phyloP scores from a whole-genome alignment of 2,113 vertebrate genomes.

The Ptilorrhoa leucosticta region DNA sequence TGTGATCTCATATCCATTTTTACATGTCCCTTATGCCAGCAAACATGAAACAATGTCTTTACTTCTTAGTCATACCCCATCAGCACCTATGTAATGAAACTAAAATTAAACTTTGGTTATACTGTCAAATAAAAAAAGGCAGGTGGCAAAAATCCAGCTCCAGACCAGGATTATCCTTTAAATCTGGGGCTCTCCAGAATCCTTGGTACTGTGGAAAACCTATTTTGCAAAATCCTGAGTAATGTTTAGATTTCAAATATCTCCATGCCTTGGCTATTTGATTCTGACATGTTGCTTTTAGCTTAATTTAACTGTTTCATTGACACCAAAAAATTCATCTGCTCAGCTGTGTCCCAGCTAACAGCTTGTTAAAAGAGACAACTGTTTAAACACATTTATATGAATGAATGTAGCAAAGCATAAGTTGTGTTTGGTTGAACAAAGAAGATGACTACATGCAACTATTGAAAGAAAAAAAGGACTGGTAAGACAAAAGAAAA shows the following conservation, averaged over 20 bases:
- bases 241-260: neutral
- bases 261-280: neutral
- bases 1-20: neutral
- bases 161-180: neutral
- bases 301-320: neutral
- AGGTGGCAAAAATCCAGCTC: neutral
- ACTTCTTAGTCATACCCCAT: neutral
- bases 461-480: neutral
- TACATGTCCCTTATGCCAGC: neutral
- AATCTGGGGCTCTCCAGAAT: neutral
- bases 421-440: neutral
- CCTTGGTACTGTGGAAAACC: neutral
- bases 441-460: fast-evolving
- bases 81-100: neutral
- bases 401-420: neutral
- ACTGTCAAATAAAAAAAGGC: neutral
- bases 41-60: neutral
- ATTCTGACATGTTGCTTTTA: neutral
- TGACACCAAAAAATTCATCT: neutral
- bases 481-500: neutral
- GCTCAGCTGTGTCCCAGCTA: neutral
- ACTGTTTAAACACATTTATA: neutral
- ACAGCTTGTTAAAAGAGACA: neutral
- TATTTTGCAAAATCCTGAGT: neutral
- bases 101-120: neutral